Percentiles rank a stretch among this genome's conserved stretches.
Conservation (phyloP, 2,797 vertebrate genomes). For the Scleropages formosus region DNA sequence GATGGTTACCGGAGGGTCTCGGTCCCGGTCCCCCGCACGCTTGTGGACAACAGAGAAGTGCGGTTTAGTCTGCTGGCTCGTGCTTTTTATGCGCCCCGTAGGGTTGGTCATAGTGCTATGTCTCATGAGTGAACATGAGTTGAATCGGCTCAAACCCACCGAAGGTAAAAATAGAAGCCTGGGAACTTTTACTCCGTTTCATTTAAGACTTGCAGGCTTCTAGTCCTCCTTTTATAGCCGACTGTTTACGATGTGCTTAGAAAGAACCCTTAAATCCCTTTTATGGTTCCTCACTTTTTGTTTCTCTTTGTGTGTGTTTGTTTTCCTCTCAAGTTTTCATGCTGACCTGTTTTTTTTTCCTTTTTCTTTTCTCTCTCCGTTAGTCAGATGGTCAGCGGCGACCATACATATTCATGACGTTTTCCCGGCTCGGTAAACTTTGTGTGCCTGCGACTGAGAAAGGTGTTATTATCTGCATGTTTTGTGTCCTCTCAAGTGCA, state of each 20-base stretch:
- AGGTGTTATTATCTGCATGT: conserved; percentile 25
- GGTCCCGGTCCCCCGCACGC: too few species aligned
- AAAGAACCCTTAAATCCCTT: background rate
- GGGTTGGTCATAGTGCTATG: too few species aligned
- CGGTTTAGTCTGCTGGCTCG: too few species aligned
- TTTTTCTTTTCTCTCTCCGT: background rate
- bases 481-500: conserved; percentile 2
- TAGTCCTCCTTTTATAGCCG: background rate
- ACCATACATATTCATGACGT: conserved; percentile 12
- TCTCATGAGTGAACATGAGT: background rate
- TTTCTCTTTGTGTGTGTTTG: background rate
- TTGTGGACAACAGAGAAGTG: too few species aligned
- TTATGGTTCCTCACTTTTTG: background rate
- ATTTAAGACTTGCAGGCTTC: background rate
- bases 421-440: conserved; percentile 15
- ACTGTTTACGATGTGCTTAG: background rate
- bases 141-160: background rate
- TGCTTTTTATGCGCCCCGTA: too few species aligned
- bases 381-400: conserved; percentile 12
- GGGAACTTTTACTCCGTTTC: background rate
- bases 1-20: too few species aligned
- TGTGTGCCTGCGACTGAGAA: background rate
- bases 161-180: background rate
- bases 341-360: background rate
- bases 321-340: background rate